Conservation (phyloP, 2,888 invertebrate genomes). For the Amaurobius ferox region DNA sequence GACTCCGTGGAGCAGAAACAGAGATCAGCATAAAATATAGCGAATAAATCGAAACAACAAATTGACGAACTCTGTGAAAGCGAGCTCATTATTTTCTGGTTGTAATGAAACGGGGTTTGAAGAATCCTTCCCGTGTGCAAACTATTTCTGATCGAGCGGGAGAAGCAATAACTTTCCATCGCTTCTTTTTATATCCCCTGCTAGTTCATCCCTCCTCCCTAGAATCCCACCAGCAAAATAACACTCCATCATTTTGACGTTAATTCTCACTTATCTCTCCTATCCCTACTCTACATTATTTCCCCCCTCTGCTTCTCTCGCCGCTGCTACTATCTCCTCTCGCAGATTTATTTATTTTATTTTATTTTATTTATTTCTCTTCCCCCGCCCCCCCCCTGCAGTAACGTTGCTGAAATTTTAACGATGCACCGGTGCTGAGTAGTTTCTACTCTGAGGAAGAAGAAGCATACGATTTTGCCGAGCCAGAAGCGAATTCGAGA, state of each 20-base stretch:
- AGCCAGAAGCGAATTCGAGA: neutral
- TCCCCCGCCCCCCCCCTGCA: neutral
- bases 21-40: neutral
- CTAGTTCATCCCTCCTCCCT: constrained; percentile 16
- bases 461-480: neutral
- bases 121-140: neutral
- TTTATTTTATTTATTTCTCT: constrained; percentile 17
- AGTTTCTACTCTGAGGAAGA: neutral
- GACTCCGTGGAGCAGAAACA: neutral
- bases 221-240: constrained; percentile 56
- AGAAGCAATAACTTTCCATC: constrained; percentile 32
- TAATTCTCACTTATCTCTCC: constrained; percentile 71
- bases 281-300: constrained; percentile 14
- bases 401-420: constrained; percentile 6
- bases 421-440: neutral
- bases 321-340: constrained; percentile 18
- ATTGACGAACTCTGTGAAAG: neutral
- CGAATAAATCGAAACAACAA: neutral
- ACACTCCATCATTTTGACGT: constrained; percentile 70
- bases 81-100: constrained; percentile 1
- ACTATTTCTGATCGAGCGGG: constrained; percentile 52
- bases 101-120: neutral
- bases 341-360: constrained; percentile 42
- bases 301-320: constrained; percentile 36
- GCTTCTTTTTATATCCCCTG: constrained; percentile 20